Evolutionary conservation across 2,888 invertebrate species (phyloP).

Genomic region (Apamea epomidion): DNA sequence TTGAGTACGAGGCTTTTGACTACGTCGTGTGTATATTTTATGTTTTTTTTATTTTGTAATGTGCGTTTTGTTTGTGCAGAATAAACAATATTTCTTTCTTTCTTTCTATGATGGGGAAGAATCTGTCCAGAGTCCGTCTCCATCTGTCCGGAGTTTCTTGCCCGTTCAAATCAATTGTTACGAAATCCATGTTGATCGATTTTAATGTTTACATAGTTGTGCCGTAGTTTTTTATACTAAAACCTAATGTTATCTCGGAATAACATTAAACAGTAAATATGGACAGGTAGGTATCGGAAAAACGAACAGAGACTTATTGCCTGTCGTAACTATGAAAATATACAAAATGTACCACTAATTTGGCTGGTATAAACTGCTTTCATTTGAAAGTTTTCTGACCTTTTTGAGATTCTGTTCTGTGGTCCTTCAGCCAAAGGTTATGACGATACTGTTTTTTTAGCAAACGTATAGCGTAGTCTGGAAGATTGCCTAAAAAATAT

Average conservation of each 20-base stretch:
- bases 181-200: background rate
- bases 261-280: no score
- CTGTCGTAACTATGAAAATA: background rate
- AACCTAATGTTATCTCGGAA: background rate
- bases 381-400: background rate
- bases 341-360: background rate
- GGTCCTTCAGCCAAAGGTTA: background rate
- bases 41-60: no score
- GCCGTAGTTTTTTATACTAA: background rate
- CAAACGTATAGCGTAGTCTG: background rate
- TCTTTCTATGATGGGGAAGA: background rate
- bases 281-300: background rate
- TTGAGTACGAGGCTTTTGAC: no score
- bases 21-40: no score
- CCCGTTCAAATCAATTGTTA: background rate
- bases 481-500: background rate
- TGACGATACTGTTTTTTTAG: background rate
- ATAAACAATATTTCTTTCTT: no score
- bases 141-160: background rate
- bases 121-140: no score
- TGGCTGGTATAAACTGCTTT: background rate
- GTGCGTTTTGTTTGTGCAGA: no score
- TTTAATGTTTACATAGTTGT: background rate
- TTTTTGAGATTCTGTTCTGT: background rate
- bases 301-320: background rate